Evolutionary conservation across 2,113 vertebrate species (phyloP).

Genomic region (Sardina pilchardus): DNA sequence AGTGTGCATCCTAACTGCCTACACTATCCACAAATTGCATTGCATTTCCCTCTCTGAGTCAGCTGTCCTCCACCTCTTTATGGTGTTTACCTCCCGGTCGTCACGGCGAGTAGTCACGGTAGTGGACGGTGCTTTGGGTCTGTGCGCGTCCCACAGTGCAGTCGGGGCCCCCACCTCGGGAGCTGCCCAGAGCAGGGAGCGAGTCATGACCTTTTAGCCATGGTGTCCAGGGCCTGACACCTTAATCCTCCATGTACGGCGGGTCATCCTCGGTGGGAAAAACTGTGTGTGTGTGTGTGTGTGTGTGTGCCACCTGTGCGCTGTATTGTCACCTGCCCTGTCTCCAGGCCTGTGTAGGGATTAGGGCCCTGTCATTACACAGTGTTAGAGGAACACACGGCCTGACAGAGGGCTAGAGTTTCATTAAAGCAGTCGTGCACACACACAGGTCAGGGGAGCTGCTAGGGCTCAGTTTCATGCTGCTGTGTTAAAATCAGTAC

Average conservation of each 20-base stretch:
- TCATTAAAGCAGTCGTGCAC: constrained; percentile 40
- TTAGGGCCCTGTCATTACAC: constrained; percentile 51
- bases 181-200: constrained; percentile 22
- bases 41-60: background rate
- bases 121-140: constrained; percentile 37
- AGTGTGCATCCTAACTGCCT: constrained; percentile 6
- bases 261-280: constrained; percentile 3
- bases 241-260: constrained; percentile 49
- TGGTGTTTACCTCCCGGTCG: constrained; percentile 14
- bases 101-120: background rate
- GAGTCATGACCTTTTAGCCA: constrained; percentile 40
- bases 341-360: constrained; percentile 31
- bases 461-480: constrained; percentile 36
- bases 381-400: constrained; percentile 40
- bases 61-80: background rate
- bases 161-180: constrained; percentile 17
- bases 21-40: background rate
- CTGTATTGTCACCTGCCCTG: constrained; percentile 43
- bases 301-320: constrained; percentile 39
- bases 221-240: constrained; percentile 44
- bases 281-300: background rate
- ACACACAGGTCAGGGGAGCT: constrained; percentile 39
- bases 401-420: constrained; percentile 50
- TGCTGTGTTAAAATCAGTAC: constrained; percentile 9
- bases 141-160: constrained; percentile 32